A percentile compares a stretch with the other conserved stretches of the same genome.
These are phyloP conservation scores for Cryptotis parvus DNA, from an alignment of 2,113 vertebrate species.

Conservation along the genomic window DNA sequence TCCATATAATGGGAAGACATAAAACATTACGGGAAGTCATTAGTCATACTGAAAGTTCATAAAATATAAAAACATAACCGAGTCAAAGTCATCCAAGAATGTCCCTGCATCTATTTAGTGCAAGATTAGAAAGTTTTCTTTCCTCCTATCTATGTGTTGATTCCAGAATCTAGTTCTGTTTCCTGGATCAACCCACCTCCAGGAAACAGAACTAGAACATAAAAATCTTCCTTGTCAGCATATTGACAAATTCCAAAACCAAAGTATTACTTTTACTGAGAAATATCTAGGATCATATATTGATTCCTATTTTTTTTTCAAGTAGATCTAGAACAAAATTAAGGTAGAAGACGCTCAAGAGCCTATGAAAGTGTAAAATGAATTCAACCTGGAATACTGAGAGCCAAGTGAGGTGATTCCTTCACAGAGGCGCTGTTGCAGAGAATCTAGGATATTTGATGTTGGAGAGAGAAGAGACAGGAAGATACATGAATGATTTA, in stretches of 20 bases:
- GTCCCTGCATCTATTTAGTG: neutral
- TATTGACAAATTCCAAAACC: conserved; percentile 30
- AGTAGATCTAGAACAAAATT: conserved; percentile 30
- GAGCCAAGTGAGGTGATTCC: neutral
- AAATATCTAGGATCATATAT: conserved; percentile 36
- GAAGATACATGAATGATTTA: neutral
- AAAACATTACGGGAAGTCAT: neutral
- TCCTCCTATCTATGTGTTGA: neutral
- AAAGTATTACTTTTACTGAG: conserved; percentile 41
- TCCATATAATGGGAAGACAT: neutral
- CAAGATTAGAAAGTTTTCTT: conserved; percentile 9
- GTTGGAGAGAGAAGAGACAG: neutral
- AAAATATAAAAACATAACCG: conserved; percentile 23
- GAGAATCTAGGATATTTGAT: neutral
- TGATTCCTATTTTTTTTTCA: conserved; percentile 43
- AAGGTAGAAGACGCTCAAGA: neutral
- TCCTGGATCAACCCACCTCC: conserved; percentile 43
- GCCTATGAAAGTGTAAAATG: neutral
- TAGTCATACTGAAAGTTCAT: neutral
- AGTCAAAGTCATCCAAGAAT: neutral
- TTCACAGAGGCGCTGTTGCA: neutral
- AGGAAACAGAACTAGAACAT: conserved; percentile 52
- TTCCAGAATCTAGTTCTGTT: neutral
- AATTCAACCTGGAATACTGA: neutral
- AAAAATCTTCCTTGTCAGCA: conserved; percentile 61